Base-by-base conservation (phyloP, 2,797 vertebrate genomes). In the Limosa lapponica region DNA sequence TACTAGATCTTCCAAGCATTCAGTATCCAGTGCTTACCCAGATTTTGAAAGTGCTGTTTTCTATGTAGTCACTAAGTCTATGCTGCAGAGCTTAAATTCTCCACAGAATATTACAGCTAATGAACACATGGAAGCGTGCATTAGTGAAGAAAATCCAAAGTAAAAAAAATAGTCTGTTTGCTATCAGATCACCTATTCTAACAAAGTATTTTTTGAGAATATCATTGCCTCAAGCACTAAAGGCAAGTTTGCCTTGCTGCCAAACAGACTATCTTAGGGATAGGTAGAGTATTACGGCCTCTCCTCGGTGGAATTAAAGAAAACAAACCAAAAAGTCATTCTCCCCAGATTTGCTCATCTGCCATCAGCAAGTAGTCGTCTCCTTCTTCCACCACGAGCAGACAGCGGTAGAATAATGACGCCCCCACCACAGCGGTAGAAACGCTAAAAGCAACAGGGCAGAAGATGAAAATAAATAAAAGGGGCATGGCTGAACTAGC, bases 41-140 rank as follows among this genome's bases (percentile, higher is more conserved):
- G 25, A 66, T 55, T 65, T 27, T 41, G 28, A 14, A 88, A 93
- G 41, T 8, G 5, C 3, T 10, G 6, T 19, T 82, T 55, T 25
- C 43, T 77, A 5, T 6, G 14, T 2, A 73, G 49, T 11, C 59
- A 51, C 5, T 54, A 7, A 19, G 16, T 3, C 69, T 77, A 8
- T 5, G 19, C 13, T 62, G 34, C 36, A 62, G 32, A 87, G 58
- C 32, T 39, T 55, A 55, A 32, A 28, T 24, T 59, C 54, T 67
- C 27, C 36, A 30, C 13, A 65, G 22, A 77, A 4, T 0, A 16
- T 19, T 3, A 62, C 16, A 77, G 36, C 30, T 66, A 54, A 58
- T 0, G 4, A 78, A n/a, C 49, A 87, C 34, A 32, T 0, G 7
- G 49, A 82, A 13, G 32, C 0, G 13, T 0, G 6, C 1, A 3